These are phyloP conservation scores for Hoplias malabaricus DNA, from an alignment of 2,113 vertebrate genomes.

Conservation along the genomic window DNA sequence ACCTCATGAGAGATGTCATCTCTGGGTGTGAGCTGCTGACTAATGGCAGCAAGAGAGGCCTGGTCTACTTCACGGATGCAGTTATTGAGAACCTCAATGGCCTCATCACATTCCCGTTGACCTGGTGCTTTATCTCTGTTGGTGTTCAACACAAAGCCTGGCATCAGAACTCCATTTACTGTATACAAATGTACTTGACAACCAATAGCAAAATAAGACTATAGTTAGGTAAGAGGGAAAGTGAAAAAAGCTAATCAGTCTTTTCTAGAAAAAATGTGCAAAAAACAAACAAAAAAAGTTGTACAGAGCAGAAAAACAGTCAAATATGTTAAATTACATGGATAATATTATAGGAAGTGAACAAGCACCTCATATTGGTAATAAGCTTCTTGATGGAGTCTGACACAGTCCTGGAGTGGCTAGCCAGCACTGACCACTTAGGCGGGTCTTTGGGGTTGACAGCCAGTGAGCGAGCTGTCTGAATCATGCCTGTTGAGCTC, in stretches of 20 bases:
- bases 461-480: constrained; percentile 90
- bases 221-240: too few species aligned
- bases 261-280: too few species aligned
- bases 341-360: too few species aligned
- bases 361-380: constrained; percentile 90
- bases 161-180: not conserved
- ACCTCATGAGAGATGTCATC: constrained; percentile 97
- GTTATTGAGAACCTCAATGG: constrained; percentile 89
- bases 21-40: constrained; percentile 90
- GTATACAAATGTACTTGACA: too few species aligned
- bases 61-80: constrained; percentile 94
- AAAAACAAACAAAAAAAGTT: too few species aligned
- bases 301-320: too few species aligned
- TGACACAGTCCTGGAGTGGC: constrained; percentile 93
- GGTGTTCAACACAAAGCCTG: constrained; percentile 1
- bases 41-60: constrained; percentile 92
- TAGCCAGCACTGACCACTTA: constrained; percentile 91
- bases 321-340: too few species aligned
- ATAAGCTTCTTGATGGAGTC: constrained; percentile 99
- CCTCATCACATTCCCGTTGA: constrained; percentile 92
- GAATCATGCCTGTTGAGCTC: constrained; percentile 92
- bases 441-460: constrained; percentile 96
- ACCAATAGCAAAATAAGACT: too few species aligned
- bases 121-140: constrained; percentile 95
- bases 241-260: too few species aligned